Conservation (phyloP, 2,888 invertebrate genomes). For the Xanthorhoe designata region DNA sequence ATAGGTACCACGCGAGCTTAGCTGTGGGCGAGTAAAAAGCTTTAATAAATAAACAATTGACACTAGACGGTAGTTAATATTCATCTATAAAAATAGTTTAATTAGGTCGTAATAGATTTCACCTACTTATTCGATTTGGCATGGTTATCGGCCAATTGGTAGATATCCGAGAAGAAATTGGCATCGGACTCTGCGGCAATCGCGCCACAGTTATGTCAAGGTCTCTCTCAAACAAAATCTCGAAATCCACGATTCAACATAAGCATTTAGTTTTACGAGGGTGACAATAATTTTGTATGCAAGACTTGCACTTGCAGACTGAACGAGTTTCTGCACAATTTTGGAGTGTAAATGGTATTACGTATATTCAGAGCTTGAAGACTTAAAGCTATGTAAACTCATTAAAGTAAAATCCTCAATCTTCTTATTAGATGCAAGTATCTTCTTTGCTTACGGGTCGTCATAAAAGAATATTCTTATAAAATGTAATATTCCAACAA, state of each 20-base stretch:
- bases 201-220: constrained; percentile 52
- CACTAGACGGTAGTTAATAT: background rate
- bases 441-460: no score
- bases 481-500: no score
- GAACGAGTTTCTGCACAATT: background rate
- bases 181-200: constrained; percentile 48
- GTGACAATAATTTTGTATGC: constrained; percentile 4
- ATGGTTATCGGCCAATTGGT: constrained; percentile 50
- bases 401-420: no score
- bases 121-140: constrained; percentile 52
- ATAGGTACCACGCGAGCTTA: no score
- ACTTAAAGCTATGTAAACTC: no score
- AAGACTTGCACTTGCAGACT: background rate
- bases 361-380: background rate
- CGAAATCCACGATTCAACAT: constrained; percentile 18
- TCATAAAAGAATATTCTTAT: no score
- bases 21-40: no score
- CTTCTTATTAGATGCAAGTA: no score
- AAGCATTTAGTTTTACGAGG: constrained; percentile 13
- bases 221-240: constrained; percentile 35
- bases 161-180: constrained; percentile 51
- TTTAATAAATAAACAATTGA: background rate
- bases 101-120: constrained; percentile 47
- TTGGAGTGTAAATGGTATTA: background rate
- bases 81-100: constrained; percentile 39